phyloP scores from a whole-genome alignment of 1,140 invertebrate species.

The Akabosia matsudoensis region DNA sequence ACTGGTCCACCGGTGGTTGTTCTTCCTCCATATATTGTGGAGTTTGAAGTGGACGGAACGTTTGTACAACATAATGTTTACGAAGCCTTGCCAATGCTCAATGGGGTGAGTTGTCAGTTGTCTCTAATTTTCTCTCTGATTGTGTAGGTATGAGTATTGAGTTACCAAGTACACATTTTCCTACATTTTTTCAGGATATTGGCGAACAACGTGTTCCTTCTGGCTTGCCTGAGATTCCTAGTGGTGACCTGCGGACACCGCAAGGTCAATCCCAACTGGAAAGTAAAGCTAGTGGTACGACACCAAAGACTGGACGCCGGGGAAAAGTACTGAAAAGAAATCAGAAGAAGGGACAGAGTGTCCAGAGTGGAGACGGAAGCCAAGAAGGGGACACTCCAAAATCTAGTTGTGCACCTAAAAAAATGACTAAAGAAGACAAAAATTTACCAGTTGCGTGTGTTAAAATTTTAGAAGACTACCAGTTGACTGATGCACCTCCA shows the following conservation, averaged over 20 bases:
- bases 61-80: constrained; percentile 24
- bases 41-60: constrained; percentile 38
- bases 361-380: background rate
- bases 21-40: constrained; percentile 33
- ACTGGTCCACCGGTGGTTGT: background rate
- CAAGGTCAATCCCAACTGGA: no score
- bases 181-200: no score
- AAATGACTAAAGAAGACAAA: constrained; percentile 45
- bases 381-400: background rate
- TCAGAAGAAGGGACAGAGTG: background rate
- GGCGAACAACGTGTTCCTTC: no score
- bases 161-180: no score
- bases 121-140: no score
- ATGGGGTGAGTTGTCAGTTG: constrained; percentile 21
- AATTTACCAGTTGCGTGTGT: constrained; percentile 76
- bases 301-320: background rate
- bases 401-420: background rate
- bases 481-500: constrained; percentile 73
- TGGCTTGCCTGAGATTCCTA: no score
- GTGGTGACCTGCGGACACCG: no score
- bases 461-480: constrained; percentile 72
- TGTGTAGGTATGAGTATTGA: no score
- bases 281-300: background rate
- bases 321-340: background rate
- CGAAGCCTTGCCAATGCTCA: constrained; percentile 9